Evolutionary conservation across 2,797 vertebrate genomes (phyloP).

Genomic region (Macroramphosus scolopax): DNA sequence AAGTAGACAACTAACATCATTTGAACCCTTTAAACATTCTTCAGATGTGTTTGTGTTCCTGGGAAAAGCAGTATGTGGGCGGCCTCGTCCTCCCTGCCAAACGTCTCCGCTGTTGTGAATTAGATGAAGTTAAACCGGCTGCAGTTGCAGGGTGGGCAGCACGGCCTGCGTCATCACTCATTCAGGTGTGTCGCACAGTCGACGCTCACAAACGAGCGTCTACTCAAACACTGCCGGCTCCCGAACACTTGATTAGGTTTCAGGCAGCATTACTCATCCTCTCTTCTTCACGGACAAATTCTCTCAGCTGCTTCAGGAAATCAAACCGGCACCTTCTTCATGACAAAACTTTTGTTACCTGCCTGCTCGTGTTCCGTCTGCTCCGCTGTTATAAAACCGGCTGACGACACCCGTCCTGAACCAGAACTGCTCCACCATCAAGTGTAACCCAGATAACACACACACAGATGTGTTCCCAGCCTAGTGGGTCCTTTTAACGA

Average conservation of each 20-base stretch:
- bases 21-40: too few relatives aligned
- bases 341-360: constrained; percentile 23
- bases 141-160: too few relatives aligned
- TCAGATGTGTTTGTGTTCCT: too few relatives aligned
- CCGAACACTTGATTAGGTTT: constrained; percentile 26
- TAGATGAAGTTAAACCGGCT: too few relatives aligned
- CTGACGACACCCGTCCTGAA: too few relatives aligned
- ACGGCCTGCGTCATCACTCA: too few relatives aligned
- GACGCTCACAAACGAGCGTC: too few relatives aligned
- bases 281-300: constrained; percentile 18
- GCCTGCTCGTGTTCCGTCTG: constrained; percentile 22
- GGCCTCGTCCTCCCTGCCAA: too few relatives aligned
- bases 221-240: constrained; percentile 11
- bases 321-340: constrained; percentile 30
- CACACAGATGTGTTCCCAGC: neutral
- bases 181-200: too few relatives aligned
- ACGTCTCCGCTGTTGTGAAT: too few relatives aligned
- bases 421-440: neutral
- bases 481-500: neutral
- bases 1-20: too few relatives aligned
- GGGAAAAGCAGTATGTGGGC: too few relatives aligned
- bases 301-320: constrained; percentile 20
- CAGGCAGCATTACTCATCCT: constrained; percentile 31
- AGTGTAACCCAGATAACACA: constrained; percentile 9
- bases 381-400: constrained; percentile 19